Percentiles rank a stretch among this genome's conserved stretches.
Evolutionary conservation across 1,140 invertebrate species (phyloP).

Genomic region (Pectinophora gossypiella): DNA sequence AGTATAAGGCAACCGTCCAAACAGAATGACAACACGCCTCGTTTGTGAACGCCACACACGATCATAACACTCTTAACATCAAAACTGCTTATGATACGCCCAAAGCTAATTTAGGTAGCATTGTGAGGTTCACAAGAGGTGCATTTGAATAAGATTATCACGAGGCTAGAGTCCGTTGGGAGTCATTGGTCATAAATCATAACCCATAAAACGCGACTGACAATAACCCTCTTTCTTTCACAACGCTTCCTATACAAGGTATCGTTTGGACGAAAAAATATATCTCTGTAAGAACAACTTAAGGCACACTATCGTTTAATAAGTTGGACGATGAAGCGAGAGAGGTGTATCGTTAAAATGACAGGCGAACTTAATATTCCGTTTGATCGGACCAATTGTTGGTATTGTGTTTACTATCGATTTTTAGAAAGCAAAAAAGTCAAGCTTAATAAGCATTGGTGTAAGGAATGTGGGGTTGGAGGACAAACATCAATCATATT

Average conservation of each 20-base stretch:
- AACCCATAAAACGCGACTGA: constrained; percentile 69
- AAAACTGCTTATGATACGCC: constrained; percentile 46
- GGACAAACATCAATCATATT: constrained; percentile 61
- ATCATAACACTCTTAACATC: constrained; percentile 30
- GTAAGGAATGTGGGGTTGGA: constrained; percentile 35
- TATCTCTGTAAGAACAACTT: background rate
- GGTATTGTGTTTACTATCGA: constrained; percentile 65
- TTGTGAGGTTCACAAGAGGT: constrained; percentile 63
- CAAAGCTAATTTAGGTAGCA: constrained; percentile 74
- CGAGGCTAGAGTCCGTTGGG: constrained; percentile 63
- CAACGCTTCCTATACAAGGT: constrained; percentile 47
- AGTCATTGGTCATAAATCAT: constrained; percentile 74
- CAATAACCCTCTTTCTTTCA: constrained; percentile 60
- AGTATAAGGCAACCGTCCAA: constrained; percentile 24
- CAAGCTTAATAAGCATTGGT: constrained; percentile 34
- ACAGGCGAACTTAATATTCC: constrained; percentile 73
- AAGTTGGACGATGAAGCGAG: constrained; percentile 22
- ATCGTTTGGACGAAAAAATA: background rate
- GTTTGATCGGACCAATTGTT: constrained; percentile 73
- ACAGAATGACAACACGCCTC: constrained; percentile 38
- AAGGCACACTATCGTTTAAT: background rate
- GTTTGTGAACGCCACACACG: constrained; percentile 41
- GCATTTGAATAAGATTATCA: constrained; percentile 71
- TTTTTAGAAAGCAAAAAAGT: constrained; percentile 60
- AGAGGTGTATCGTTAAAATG: constrained; percentile 62